Conservation (phyloP, 2,113 vertebrate genomes). For the Corythaeola cristata region DNA sequence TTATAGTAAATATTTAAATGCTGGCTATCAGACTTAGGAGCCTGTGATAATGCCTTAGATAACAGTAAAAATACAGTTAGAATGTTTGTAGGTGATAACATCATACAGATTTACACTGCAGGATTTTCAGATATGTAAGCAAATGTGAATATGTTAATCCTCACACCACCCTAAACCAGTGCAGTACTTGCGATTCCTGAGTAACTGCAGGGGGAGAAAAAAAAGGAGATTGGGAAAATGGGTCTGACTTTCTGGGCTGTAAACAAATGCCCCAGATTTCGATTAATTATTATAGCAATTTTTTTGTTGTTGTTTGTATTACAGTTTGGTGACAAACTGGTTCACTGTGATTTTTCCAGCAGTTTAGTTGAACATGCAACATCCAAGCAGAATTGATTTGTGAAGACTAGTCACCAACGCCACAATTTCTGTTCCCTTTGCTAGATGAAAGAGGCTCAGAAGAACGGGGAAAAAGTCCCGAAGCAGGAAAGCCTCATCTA, state of each 20-base stretch:
- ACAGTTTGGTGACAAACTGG: neutral
- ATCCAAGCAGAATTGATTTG: neutral
- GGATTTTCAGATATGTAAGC: neutral
- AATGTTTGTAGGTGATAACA: neutral
- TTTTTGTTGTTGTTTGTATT: neutral
- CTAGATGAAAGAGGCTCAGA: neutral
- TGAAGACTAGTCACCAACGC: neutral
- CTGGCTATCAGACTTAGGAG: neutral
- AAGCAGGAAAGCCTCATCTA: conserved; percentile 25
- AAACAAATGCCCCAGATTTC: neutral
- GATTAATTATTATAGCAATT: neutral
- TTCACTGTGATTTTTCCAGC: neutral
- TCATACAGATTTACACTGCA: neutral
- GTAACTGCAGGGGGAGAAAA: neutral
- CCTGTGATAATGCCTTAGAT: neutral
- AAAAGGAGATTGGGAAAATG: neutral
- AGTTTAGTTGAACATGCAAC: neutral
- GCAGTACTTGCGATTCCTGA: neutral
- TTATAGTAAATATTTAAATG: neutral
- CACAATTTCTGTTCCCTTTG: neutral
- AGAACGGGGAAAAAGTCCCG: neutral
- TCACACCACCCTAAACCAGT: neutral
- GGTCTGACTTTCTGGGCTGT: neutral
- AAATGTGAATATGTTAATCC: neutral
- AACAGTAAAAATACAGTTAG: neutral